Conservation (phyloP, 2,888 invertebrate species). For the Deroplatys truncata region DNA sequence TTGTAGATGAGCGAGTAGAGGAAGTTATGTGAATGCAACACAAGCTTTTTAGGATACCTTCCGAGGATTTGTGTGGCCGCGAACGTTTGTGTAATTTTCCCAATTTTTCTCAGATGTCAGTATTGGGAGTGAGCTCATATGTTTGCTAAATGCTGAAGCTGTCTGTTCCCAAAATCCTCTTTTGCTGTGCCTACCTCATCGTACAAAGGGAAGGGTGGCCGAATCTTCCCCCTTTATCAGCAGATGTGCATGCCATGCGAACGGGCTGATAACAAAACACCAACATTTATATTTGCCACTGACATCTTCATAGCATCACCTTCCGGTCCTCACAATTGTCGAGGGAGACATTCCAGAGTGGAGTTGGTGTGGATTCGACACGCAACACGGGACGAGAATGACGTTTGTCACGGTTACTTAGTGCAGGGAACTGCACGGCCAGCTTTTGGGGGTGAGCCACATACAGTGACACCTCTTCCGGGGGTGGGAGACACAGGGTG, state of each 20-base stretch:
- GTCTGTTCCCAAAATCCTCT: neutral
- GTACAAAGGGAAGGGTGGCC: neutral
- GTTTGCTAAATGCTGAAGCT: neutral
- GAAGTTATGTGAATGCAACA: too few species aligned
- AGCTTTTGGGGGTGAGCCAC: neutral
- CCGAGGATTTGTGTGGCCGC: too few species aligned
- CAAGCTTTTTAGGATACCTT: too few species aligned
- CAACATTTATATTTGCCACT: neutral
- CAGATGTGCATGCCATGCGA: neutral
- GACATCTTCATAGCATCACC: neutral
- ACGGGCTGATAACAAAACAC: neutral
- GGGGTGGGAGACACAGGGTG: too few species aligned
- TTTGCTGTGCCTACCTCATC: neutral
- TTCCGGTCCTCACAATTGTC: neutral
- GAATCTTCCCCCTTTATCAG: neutral
- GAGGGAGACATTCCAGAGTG: neutral
- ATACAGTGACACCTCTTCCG: neutral
- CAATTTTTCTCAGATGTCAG: too few species aligned
- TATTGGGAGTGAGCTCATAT: too few species aligned
- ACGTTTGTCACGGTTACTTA: neutral
- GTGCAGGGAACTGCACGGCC: neutral
- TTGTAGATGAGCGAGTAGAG: too few species aligned
- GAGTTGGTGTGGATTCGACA: neutral
- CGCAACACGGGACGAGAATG: neutral
- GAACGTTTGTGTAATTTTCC: too few species aligned